Percentiles rank a stretch among this genome's conserved stretches.
These are phyloP conservation scores for Ptilorrhoa leucosticta DNA, from an alignment of 2,113 vertebrate genomes.

Conservation along the genomic window DNA sequence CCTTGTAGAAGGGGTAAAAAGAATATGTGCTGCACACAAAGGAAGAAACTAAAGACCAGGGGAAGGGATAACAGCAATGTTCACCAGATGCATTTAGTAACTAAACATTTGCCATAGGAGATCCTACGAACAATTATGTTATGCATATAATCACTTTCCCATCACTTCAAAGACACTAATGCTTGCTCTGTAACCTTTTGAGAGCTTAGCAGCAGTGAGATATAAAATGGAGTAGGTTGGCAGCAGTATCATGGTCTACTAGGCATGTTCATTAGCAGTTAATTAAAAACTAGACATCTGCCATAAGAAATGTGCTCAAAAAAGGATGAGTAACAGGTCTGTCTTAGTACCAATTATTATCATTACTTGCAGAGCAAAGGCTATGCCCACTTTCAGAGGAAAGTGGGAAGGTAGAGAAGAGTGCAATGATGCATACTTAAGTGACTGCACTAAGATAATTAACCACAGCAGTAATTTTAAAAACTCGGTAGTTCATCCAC, in stretches of 20 bases:
- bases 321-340: constrained; percentile 67
- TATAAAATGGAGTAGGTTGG: constrained; percentile 57
- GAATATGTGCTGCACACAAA: neutral
- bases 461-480: constrained; percentile 49
- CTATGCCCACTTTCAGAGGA: constrained; percentile 50
- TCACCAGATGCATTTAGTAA: constrained; percentile 32
- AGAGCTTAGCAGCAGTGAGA: constrained; percentile 50
- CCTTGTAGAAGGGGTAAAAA: neutral
- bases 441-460: constrained; percentile 48
- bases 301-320: constrained; percentile 66
- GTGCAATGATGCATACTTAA: constrained; percentile 51
- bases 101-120: constrained; percentile 30
- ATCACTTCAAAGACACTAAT: constrained; percentile 68
- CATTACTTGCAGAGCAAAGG: constrained; percentile 51
- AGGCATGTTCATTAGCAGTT: constrained; percentile 74
- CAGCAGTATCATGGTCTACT: constrained; percentile 56
- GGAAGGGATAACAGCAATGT: neutral
- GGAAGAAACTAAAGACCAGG: neutral
- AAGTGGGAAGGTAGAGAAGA: neutral
- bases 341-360: constrained; percentile 70
- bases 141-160: constrained; percentile 54
- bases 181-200: constrained; percentile 68
- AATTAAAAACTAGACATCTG: constrained; percentile 78
- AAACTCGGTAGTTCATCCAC: neutral
- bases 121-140: constrained; percentile 60